Base-by-base conservation (phyloP, 37 sponge, comb jelly and placozoan species). In the Aplysina aerophoba region DNA sequence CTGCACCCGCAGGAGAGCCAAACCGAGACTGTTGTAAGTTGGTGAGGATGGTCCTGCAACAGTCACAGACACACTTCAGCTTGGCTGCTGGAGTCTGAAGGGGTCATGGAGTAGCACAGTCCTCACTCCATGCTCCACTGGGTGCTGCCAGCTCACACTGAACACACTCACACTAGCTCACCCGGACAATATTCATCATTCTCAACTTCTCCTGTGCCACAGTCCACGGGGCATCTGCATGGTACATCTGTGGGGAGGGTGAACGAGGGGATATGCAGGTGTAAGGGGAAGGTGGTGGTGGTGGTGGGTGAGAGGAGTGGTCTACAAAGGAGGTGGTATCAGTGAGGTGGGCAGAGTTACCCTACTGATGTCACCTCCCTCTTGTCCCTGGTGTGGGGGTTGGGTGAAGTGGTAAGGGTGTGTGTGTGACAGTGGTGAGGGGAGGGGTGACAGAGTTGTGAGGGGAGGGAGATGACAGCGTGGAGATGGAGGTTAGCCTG, bases 1-100 rank as follows among this genome's bases (percentile, higher is more conserved):
- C 97, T 12, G 97, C 97, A 0, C 95, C 97, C 0, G 97, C 88
- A 35, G 91, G 92, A 8, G 84, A 73, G 0, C 91, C 91, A 41
- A 81, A 85, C 40, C 73, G 38, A 40, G 91, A 87, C 35, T 88
- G 84, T 63, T 92, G 90, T 27, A 97, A 88, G 59, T 85, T 78
- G 39, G 90, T 84, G 55, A 94, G 89, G 64, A 97, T 91, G 55
- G 84, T 77, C n/a, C 73, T 86, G 22, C 90, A 89, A 60, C 92
- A 87, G 75, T 87, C 65, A n/a, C 85, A 84, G 31, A 97, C 81
- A 79, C 94, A 93, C 57, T 75, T 80, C 17, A 94, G 87, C 83
- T 97, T 97, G 19, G 87, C 95, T 16, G 87, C 62, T 11, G 97
- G 97, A 39, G 90, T 87, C 97, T 93, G 78, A 64, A 59, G 12